Percentiles rank a stretch among this genome's conserved stretches.
These are phyloP conservation scores for Brachyrhaphis roseni DNA, from an alignment of 2,797 vertebrate genomes.

Conservation along the genomic window DNA sequence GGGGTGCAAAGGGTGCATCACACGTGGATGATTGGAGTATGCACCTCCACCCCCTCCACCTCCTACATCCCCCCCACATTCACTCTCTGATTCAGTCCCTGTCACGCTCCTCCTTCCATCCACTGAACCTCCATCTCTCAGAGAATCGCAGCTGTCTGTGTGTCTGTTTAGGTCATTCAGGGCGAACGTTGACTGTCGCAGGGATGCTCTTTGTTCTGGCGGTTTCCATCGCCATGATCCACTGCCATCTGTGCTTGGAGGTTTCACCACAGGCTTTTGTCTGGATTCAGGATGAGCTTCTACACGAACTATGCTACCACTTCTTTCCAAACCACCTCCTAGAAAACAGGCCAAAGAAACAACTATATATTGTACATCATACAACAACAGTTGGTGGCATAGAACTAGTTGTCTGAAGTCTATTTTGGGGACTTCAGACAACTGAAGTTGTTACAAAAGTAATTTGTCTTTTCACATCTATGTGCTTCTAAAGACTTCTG, in stretches of 20 bases:
- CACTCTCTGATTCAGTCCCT: conserved; percentile 78
- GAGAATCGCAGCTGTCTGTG: conserved; percentile 89
- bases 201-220: conserved; percentile 84
- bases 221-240: conserved; percentile 97
- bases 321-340: conserved; percentile 71
- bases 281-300: conserved; percentile 91
- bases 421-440: neutral
- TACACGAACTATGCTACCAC: conserved; percentile 87
- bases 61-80: conserved; percentile 51
- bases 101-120: conserved; percentile 88
- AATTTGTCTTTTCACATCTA: neutral
- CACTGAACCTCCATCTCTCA: conserved; percentile 86
- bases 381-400: neutral
- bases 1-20: conserved; percentile 79
- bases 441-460: no score
- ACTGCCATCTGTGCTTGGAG: conserved; percentile 89
- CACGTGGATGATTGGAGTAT: conserved; percentile 62
- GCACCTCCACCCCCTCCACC: conserved; percentile 36
- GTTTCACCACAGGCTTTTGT: conserved; percentile 86
- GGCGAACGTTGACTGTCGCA: conserved; percentile 87
- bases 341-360: conserved; percentile 18
- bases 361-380: neutral
- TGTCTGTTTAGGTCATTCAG: conserved; percentile 91
- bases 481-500: neutral
- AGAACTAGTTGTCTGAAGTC: neutral